These are phyloP conservation scores for Strix aluco DNA, from an alignment of 2,113 vertebrate genomes.

Conservation along the genomic window DNA sequence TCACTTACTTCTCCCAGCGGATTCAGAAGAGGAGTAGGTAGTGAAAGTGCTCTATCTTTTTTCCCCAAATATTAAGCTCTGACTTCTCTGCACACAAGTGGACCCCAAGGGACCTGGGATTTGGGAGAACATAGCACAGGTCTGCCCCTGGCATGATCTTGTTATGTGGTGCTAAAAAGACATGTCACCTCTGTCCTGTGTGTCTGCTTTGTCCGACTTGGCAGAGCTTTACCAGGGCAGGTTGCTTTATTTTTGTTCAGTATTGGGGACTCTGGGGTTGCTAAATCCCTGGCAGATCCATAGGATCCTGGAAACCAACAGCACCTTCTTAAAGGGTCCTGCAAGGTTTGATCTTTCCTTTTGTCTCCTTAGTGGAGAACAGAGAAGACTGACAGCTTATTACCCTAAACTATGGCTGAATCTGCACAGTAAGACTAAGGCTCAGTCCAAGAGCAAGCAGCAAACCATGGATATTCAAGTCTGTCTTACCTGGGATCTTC, in stretches of 20 bases:
- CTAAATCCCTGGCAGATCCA: background rate
- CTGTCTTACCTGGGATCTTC: background rate
- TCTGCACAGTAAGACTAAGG: background rate
- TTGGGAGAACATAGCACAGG: background rate
- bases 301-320: background rate
- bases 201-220: fast-evolving
- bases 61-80: background rate
- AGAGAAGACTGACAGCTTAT: background rate
- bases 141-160: background rate
- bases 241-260: background rate
- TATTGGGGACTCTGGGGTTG: background rate
- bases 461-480: background rate
- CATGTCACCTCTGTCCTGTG: background rate
- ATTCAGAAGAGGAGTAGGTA: background rate
- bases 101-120: background rate
- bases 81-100: background rate
- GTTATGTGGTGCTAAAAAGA: background rate
- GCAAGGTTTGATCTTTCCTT: background rate
- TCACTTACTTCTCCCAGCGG: background rate
- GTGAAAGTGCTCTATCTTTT: background rate
- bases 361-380: background rate
- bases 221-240: background rate
- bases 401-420: background rate
- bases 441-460: background rate
- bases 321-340: background rate